These are phyloP conservation scores for Alectoris magna DNA, from an alignment of 2,797 vertebrate species.

Conservation along the genomic window DNA sequence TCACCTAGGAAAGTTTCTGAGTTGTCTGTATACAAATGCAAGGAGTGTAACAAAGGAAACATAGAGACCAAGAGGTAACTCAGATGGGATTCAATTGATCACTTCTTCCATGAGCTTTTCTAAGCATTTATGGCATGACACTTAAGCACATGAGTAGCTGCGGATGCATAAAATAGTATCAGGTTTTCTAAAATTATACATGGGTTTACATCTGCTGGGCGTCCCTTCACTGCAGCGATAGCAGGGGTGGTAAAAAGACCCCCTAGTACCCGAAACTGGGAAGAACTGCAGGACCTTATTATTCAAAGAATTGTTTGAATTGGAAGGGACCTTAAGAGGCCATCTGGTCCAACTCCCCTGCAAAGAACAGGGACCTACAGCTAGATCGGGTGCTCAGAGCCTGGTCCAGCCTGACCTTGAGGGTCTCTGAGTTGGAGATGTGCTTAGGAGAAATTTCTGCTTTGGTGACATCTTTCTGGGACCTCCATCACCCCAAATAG, in stretches of 20 bases:
- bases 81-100: conserved; percentile 28
- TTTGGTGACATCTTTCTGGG: neutral
- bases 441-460: neutral
- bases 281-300: neutral
- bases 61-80: conserved; percentile 29
- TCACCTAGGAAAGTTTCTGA: conserved; percentile 67
- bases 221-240: neutral
- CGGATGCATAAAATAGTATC: neutral
- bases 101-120: neutral
- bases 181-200: neutral
- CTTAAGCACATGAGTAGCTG: neutral
- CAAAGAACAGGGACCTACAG: too few relatives aligned
- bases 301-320: neutral
- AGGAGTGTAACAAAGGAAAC: conserved; percentile 45
- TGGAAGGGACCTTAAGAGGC: too few relatives aligned
- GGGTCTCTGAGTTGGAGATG: neutral
- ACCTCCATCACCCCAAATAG: neutral
- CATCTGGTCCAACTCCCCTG: too few relatives aligned
- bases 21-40: conserved; percentile 68
- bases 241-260: neutral
- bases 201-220: neutral
- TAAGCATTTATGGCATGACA: neutral
- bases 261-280: neutral
- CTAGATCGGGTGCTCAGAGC: too few relatives aligned
- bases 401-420: neutral